Percentiles rank a stretch among this genome's conserved stretches.
These are phyloP conservation scores for Arctocebus calabarensis DNA, from an alignment of 2,797 vertebrate genomes.

Conservation along the genomic window DNA sequence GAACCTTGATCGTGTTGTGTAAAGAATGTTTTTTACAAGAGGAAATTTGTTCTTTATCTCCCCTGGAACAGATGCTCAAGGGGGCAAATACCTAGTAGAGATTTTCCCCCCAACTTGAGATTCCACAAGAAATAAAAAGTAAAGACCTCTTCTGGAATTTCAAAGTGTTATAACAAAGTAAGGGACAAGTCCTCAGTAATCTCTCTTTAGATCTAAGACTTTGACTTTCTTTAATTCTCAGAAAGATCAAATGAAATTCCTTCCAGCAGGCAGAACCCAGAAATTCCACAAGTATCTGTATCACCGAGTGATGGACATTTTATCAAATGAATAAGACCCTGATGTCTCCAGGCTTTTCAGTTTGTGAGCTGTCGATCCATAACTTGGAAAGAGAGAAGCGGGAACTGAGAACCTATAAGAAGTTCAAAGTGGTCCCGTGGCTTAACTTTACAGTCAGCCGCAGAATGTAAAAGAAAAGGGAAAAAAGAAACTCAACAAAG, in stretches of 20 bases:
- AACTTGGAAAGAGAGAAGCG: constrained; percentile 2
- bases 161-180: constrained; percentile 28
- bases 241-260: constrained; percentile 66
- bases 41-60: not conserved
- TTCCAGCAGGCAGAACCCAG: constrained; percentile 46
- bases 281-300: constrained; percentile 62
- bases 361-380: constrained; percentile 51
- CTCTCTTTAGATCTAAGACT: constrained; percentile 60
- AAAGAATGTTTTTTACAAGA: not conserved
- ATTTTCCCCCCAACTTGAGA: not conserved
- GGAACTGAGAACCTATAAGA: constrained; percentile 62
- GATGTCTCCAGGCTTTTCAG: constrained; percentile 37
- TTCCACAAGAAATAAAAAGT: not conserved
- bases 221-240: constrained; percentile 60
- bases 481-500: not conserved
- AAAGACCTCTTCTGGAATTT: not conserved
- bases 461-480: constrained; percentile 37
- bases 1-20: not conserved
- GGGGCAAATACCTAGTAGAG: not conserved
- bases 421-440: constrained; percentile 67
- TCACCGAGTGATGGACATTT: constrained; percentile 11
- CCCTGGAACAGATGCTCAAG: not conserved
- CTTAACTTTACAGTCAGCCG: constrained; percentile 50
- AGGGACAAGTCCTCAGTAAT: not conserved
- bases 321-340: constrained; percentile 50